Conservation (phyloP, 1,140 invertebrate genomes). For the Chironomus tepperi region DNA sequence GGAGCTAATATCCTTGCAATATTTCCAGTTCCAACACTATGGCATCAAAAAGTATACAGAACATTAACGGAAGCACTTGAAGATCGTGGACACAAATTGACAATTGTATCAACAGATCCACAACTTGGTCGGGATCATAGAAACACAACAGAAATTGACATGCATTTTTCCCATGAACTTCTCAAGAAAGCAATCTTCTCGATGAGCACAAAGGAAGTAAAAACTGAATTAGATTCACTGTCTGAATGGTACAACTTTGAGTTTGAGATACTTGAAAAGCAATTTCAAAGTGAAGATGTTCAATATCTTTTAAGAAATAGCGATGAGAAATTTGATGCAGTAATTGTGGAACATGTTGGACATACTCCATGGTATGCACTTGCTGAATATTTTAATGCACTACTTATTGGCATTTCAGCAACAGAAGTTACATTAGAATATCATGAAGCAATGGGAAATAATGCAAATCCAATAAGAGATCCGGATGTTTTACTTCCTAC, state of each 20-base stretch:
- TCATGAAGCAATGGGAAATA: slow-evolving; percentile 38
- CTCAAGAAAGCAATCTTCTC: slow-evolving; percentile 19
- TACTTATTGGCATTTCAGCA: slow-evolving; percentile 38
- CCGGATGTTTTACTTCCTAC: slow-evolving; percentile 36
- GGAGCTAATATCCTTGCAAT: slow-evolving; percentile 38
- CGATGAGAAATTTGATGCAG: slow-evolving; percentile 35
- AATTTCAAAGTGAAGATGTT: slow-evolving; percentile 30
- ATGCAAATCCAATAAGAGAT: slow-evolving; percentile 41
- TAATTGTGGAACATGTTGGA: slow-evolving; percentile 32
- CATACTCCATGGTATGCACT: slow-evolving; percentile 31
- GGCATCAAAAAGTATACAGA: slow-evolving; percentile 43
- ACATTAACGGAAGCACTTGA: slow-evolving; percentile 40
- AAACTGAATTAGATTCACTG: not conserved
- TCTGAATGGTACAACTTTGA: not conserved
- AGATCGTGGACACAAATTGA: slow-evolving; percentile 43
- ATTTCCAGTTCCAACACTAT: slow-evolving; percentile 40
- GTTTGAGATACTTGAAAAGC: slow-evolving; percentile 14
- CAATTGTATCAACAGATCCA: slow-evolving; percentile 38
- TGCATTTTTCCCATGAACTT: not conserved
- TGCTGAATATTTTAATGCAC: slow-evolving; percentile 38
- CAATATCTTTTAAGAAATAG: slow-evolving; percentile 31
- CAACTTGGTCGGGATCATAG: not conserved
- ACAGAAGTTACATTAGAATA: slow-evolving; percentile 29
- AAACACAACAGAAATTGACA: not conserved
- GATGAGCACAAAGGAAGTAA: slow-evolving; percentile 11